phyloP scores from a whole-genome alignment of 2,888 invertebrate species.

The Spisula solida region DNA sequence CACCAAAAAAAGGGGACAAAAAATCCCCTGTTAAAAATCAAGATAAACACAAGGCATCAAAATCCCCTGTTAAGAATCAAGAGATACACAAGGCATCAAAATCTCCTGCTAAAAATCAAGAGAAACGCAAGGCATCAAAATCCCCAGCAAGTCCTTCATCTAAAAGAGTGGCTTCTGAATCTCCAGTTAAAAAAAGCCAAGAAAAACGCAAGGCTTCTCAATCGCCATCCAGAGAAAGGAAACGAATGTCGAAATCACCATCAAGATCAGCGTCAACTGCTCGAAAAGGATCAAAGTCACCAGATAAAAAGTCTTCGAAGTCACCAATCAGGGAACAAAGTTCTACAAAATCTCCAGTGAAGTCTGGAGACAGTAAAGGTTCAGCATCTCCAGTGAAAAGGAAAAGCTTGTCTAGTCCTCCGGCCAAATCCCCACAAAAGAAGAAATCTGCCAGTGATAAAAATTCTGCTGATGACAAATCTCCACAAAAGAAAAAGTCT shows the following conservation, averaged over 20 bases:
- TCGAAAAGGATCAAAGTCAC: constrained; percentile 29
- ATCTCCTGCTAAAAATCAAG: not conserved
- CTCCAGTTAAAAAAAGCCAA: constrained; percentile 39
- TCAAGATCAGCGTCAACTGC: constrained; percentile 31
- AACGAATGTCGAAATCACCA: constrained; percentile 51
- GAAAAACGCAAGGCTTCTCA: constrained; percentile 55
- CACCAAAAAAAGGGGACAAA: not conserved
- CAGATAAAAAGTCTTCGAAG: constrained; percentile 31
- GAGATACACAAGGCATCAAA: constrained; percentile 41
- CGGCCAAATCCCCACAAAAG: constrained; percentile 16
- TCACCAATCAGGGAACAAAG: not conserved
- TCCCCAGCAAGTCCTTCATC: constrained; percentile 48
- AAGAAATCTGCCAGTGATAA: not conserved
- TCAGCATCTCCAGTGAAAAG: not conserved
- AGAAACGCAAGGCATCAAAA: constrained; percentile 40
- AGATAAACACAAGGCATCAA: constrained; percentile 39
- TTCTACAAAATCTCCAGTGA: not conserved
- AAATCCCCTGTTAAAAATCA: constrained; percentile 10
- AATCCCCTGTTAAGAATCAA: constrained; percentile 38
- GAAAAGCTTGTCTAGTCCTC: not conserved
- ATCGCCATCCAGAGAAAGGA: constrained; percentile 48
- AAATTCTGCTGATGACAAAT: not conserved
- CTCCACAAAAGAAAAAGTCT: not conserved
- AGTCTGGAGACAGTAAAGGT: not conserved
- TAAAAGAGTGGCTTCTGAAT: constrained; percentile 50